Evolutionary conservation across 2,888 invertebrate genomes (phyloP).

Genomic region (Acleris literana): DNA sequence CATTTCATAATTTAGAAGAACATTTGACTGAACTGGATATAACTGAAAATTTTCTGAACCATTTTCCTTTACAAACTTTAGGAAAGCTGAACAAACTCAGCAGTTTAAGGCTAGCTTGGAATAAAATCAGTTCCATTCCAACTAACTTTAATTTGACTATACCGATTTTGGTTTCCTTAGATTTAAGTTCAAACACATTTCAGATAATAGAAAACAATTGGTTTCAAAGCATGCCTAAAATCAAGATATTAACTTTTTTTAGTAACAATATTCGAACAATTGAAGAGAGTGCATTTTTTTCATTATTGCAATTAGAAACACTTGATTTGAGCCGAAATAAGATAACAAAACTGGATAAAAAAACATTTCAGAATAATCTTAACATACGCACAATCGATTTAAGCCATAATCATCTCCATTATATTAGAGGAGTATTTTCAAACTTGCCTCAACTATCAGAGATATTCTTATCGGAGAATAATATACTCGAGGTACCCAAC

Average conservation of each 20-base stretch:
- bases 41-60: constrained; percentile 92
- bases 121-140: constrained; percentile 91
- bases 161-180: constrained; percentile 89
- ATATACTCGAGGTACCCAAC: constrained; percentile 91
- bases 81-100: constrained; percentile 88
- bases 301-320: constrained; percentile 89
- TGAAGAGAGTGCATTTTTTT: constrained; percentile 90
- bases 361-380: constrained; percentile 89
- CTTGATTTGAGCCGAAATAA: constrained; percentile 95
- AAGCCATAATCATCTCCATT: constrained; percentile 94
- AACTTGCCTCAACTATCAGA: constrained; percentile 91
- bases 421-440: constrained; percentile 92
- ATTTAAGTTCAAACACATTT: constrained; percentile 94
- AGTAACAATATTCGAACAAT: constrained; percentile 92
- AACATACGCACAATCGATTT: constrained; percentile 92
- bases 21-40: constrained; percentile 92
- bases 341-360: constrained; percentile 88
- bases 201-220: constrained; percentile 89
- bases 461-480: constrained; percentile 94
- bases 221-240: constrained; percentile 90
- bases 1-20: constrained; percentile 90
- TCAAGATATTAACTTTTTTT: constrained; percentile 91
- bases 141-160: constrained; percentile 88
- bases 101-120: constrained; percentile 90
- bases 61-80: constrained; percentile 91